Evolutionary conservation across 2,113 vertebrate species (phyloP).

Genomic region (Orthonyx spaldingii): DNA sequence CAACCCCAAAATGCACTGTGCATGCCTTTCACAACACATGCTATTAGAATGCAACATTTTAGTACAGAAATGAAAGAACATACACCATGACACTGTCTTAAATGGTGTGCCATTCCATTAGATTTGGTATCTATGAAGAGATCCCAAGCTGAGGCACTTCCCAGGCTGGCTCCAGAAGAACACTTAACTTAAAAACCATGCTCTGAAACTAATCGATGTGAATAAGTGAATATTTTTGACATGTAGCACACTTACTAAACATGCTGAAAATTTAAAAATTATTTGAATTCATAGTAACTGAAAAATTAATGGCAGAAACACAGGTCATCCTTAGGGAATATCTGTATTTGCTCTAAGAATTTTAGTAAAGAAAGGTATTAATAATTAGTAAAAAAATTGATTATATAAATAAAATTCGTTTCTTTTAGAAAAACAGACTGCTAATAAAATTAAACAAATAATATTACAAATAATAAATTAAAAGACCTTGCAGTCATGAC

Average conservation of each 20-base stretch:
- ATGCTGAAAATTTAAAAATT: neutral
- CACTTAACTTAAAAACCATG: neutral
- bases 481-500: neutral
- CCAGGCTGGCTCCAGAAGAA: neutral
- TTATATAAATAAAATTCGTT: neutral
- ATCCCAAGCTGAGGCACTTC: neutral
- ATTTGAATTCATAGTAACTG: neutral
- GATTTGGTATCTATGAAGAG: neutral
- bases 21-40: neutral
- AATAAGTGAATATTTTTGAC: neutral
- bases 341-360: neutral
- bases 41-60: neutral
- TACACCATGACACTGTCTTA: neutral
- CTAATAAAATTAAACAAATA: neutral
- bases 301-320: constrained; percentile 1
- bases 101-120: neutral
- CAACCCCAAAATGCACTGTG: neutral
- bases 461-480: neutral
- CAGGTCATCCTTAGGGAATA: neutral
- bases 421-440: neutral
- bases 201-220: neutral
- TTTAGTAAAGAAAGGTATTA: neutral
- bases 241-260: neutral
- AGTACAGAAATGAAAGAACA: neutral
- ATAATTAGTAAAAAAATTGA: neutral